Base-by-base conservation (phyloP, 2,113 vertebrate species). In the Pampusana beccarii region DNA sequence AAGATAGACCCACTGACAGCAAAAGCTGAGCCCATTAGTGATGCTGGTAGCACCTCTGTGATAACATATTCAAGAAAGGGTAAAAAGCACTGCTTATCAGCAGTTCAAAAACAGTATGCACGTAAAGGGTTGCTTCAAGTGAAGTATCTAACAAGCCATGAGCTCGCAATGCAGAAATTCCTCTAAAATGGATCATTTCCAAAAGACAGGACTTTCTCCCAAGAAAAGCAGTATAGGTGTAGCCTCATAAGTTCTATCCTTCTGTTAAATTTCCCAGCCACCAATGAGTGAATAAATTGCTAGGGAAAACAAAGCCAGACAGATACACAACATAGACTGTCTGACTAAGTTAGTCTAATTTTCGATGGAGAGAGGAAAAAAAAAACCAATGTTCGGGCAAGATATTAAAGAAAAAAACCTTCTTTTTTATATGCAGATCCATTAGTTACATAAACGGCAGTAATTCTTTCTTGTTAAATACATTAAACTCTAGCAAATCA, bases 1-100 rank as follows among this genome's bases (percentile, higher is more conserved):
- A 92, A 60, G 21, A 31, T 0, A 2, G 44, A 46, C 17, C 44
- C 0, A 3, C 12, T 46, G 29, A 42, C 6, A 5, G 10, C 11
- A 60, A 81, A 73, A 85, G 10, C 29, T 26, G 50, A 77, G 24
- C 5, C 20, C 9, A 48, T 54, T 31, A 58, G 13, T 4, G 4
- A 17, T 42, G 25, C 10, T 19, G 33, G 19, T 28, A 71, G 12
- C 2, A 1, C 12, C 21, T 44, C 57, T 50, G 2, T 38, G 40
- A 31, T 28, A 42, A 28, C 1, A 3, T 36, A 21, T 36, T 11
- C 29, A 33, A 69, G 24, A 65, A 86, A 69, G 13, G 5, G 38
- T 42, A 57, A 79, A 20, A 66, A 33, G 5, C 1, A 2, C 15
- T 88, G 8, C 11, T 53, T 4, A 78, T 33, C 6, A 64, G 6